These are phyloP conservation scores for Thripadectes ignobilis DNA, from an alignment of 2,797 vertebrate genomes.

Conservation along the genomic window DNA sequence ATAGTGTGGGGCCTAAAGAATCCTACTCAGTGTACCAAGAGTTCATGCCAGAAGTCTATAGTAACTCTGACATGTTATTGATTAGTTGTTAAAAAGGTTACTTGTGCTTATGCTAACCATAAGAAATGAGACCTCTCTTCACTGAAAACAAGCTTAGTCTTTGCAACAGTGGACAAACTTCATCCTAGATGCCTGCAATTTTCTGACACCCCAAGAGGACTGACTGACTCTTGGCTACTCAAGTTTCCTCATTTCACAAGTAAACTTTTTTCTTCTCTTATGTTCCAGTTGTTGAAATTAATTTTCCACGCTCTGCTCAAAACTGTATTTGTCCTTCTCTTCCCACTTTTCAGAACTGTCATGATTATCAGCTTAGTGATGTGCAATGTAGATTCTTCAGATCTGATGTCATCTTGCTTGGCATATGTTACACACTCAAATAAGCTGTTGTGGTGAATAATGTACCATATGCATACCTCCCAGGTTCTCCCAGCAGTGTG, in stretches of 20 bases:
- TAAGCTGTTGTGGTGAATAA: conserved; percentile 59
- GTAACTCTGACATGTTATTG: neutral
- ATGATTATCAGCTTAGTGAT: conserved; percentile 33
- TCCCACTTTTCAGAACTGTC: conserved; percentile 58
- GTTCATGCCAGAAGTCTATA: neutral
- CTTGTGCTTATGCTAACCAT: neutral
- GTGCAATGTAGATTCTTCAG: conserved; percentile 32
- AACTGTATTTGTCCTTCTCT: conserved; percentile 33
- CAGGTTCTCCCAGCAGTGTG: neutral
- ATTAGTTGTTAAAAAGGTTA: neutral
- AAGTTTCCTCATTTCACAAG: neutral
- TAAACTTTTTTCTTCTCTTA: conserved; percentile 13
- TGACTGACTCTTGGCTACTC: neutral
- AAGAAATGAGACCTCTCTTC: neutral
- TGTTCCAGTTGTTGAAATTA: conserved; percentile 39
- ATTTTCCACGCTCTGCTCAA: conserved; percentile 8
- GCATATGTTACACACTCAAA: conserved; percentile 56
- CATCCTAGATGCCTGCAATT: neutral
- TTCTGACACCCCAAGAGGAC: neutral
- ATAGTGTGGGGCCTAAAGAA: neutral
- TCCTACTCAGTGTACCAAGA: neutral
- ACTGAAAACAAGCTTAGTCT: neutral
- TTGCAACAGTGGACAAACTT: neutral
- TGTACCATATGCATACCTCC: conserved; percentile 22
- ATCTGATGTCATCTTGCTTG: conserved; percentile 48